These are phyloP conservation scores for Sepioteuthis lessoniana DNA, from an alignment of 2,888 invertebrate genomes.

Conservation along the genomic window DNA sequence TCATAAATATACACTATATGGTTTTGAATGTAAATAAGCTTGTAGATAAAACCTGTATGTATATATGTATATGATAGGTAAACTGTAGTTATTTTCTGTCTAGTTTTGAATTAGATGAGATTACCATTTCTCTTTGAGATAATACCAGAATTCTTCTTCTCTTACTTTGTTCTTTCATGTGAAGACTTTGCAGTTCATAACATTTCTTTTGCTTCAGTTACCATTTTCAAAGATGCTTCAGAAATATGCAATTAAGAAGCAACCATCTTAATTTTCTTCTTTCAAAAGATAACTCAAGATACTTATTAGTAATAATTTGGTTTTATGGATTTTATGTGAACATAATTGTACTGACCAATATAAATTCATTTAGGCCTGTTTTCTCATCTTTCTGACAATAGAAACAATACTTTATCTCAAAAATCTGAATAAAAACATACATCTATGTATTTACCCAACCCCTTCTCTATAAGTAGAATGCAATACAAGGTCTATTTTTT, in stretches of 20 bases:
- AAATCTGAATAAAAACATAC: too few species aligned
- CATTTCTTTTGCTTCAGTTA: not conserved
- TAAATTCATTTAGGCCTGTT: too few species aligned
- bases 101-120: not conserved
- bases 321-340: not conserved
- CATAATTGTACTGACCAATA: not conserved
- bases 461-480: too few species aligned
- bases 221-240: slow-evolving; percentile 8
- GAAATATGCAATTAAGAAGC: not conserved
- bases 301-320: not conserved
- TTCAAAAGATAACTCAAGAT: not conserved
- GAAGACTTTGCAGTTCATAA: not conserved
- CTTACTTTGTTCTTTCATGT: not conserved
- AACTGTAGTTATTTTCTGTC: not conserved
- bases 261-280: not conserved
- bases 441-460: too few species aligned
- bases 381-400: too few species aligned
- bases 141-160: not conserved
- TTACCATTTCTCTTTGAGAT: not conserved
- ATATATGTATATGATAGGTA: not conserved
- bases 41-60: not conserved
- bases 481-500: too few species aligned
- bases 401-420: too few species aligned
- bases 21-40: too few species aligned
- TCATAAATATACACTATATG: too few species aligned